Evolutionary conservation across 2,797 vertebrate species (phyloP), one percentile per base, ranked within the genome.

Genomic region (Malacoraja senta): DNA sequence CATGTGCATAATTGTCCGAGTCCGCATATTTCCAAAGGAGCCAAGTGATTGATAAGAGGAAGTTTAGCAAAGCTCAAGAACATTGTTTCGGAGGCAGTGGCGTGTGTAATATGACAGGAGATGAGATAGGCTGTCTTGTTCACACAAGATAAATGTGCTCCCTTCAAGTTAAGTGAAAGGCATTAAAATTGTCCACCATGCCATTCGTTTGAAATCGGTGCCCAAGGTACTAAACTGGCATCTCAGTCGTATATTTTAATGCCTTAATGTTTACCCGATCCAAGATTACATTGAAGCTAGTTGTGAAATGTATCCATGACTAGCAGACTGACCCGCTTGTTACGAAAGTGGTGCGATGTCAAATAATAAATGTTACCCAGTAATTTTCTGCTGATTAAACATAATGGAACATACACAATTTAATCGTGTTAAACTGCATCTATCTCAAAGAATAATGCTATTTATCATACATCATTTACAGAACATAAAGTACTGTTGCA

Each of bases 341-440:
- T 53, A 65, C 1, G 26, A 72, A 24, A 72, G 15, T 72, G 35
- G 44, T 8, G 13, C 21, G 24, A 44, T 0, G 17, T 58, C 26
- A 29, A 74, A 92, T n/a, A 92, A 8, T 92, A 12, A 74, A 38
- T 38, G 17, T 72, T 53, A 53, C 90, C 68, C 24, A 53, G 3
- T 74, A 72, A 92, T 92, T 92, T 88, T 88, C 84, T 88, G n/a
- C 84, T 88, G 84, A 88, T 92, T 92, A 91, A 91, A 53, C 90
- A 74, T 92, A 92, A 92, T 92, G 71, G 71, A 71, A 21, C 17
- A 76, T 19, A n/a, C 13, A 35, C 24, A 92, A 26, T 12, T 92
- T 76, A 92, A 92, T 26, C 24, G 17, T 76, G 38, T 44, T 38
- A 92, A 92, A 29, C 68, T 92, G 38, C 90, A 76, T 74, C 10